Conservation (phyloP, 2,888 invertebrate species). For the Asteroscopus sphinx region DNA sequence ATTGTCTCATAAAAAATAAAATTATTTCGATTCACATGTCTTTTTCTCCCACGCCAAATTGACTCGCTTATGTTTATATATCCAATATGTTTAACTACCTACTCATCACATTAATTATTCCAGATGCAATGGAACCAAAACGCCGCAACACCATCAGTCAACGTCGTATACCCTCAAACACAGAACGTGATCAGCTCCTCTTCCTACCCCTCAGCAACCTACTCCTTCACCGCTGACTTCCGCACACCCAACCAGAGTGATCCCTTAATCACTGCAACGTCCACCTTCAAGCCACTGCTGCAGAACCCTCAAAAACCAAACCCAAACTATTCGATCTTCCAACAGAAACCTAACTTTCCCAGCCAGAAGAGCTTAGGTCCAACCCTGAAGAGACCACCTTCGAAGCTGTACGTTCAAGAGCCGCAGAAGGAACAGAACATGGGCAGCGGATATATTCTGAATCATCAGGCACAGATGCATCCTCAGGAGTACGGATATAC, state of each 20-base stretch:
- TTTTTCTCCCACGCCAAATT: no score
- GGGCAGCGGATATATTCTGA: conserved; percentile 76
- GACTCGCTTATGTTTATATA: no score
- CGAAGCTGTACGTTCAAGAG: conserved; percentile 76
- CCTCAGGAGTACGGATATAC: conserved; percentile 81
- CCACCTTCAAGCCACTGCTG: conserved; percentile 89
- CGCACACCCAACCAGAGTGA: conserved; percentile 91
- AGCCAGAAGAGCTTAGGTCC: conserved; percentile 72
- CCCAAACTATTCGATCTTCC: conserved; percentile 79
- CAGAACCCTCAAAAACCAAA: conserved; percentile 82
- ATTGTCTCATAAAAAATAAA: no score
- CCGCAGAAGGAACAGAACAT: conserved; percentile 78
- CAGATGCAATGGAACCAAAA: conserved; percentile 94
- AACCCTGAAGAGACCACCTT: conserved; percentile 81
- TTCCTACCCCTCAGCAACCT: conserved; percentile 93
- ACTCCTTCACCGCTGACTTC: conserved; percentile 96
- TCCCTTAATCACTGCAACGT: conserved; percentile 87
- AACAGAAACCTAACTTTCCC: conserved; percentile 79
- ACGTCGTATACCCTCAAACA: conserved; percentile 91
- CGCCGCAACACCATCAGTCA: conserved; percentile 89
- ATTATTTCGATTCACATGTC: no score
- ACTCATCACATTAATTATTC: no score
- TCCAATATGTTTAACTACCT: no score
- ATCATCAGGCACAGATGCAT: conserved; percentile 82
- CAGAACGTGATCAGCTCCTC: conserved; percentile 91